Percentiles rank a stretch among this genome's conserved stretches.
Conservation (phyloP, 2,113 vertebrate genomes). For the Stigmatopora nigra region DNA sequence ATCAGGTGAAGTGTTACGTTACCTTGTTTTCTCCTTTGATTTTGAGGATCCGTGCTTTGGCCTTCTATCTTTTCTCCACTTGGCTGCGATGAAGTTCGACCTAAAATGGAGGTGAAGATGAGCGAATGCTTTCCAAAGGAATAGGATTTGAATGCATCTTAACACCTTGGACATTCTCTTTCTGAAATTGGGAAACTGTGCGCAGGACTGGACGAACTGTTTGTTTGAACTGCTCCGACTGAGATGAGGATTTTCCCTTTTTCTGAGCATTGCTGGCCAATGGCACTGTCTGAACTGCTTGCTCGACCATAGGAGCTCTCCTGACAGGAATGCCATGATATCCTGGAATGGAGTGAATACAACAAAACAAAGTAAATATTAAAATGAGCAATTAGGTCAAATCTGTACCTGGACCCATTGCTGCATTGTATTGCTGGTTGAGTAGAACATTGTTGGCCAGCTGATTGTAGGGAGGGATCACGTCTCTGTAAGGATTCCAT, state of each 20-base stretch:
- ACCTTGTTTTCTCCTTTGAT: constrained; percentile 85
- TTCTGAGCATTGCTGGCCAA: constrained; percentile 66
- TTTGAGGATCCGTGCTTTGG: constrained; percentile 56
- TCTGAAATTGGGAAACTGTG: constrained; percentile 51
- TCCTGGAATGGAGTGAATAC: constrained; percentile 18
- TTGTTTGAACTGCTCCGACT: constrained; percentile 57
- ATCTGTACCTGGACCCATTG: constrained; percentile 79
- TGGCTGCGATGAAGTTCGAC: constrained; percentile 18
- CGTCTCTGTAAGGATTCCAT: constrained; percentile 85
- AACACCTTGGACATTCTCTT: constrained; percentile 47
- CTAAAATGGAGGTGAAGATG: constrained; percentile 15
- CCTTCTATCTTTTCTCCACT: constrained; percentile 21
- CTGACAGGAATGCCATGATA: constrained; percentile 61
- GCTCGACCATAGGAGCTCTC: constrained; percentile 92
- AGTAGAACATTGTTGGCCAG: constrained; percentile 87
- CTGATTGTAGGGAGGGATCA: constrained; percentile 87
- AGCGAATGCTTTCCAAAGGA: neutral
- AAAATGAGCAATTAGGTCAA: neutral
- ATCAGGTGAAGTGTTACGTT: neutral
- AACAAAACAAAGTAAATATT: neutral
- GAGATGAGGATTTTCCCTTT: constrained; percentile 47
- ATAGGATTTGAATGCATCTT: constrained; percentile 7
- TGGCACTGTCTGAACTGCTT: constrained; percentile 90
- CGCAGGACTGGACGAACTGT: constrained; percentile 34
- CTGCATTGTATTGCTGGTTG: constrained; percentile 89